Evolutionary conservation across 1,140 invertebrate species (phyloP), one percentile per base, ranked within the genome.

Genomic region (Physella acuta): DNA sequence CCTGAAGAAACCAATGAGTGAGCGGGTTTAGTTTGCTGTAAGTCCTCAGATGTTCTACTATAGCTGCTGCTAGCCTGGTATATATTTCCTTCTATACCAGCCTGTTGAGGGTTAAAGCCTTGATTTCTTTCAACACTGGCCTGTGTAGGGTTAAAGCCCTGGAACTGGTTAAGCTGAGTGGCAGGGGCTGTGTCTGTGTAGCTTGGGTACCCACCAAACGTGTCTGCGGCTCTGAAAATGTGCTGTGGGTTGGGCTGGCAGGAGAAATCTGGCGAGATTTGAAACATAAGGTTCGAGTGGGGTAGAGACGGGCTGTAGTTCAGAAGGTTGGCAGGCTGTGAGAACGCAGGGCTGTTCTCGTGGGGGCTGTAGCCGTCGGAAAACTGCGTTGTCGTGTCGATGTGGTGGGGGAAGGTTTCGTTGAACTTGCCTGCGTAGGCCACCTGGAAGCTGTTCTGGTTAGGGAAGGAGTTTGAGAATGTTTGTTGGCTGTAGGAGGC

Each of bases 221-320:
- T 8, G n/a, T 14, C 30, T 28, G 31, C 31, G 20, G 20, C 20
- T 58, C n/a, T 20, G 36, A 58, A 58, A 3, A 2, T 16, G 3
- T 53, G 44, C 44, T 65, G 62, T n/a, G 51, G 62, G 17, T 65
- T 39, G 11, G 24, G n/a, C 20, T 52, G 62, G 53, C 30, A 26
- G 31, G 36, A 28, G 30, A 62, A 62, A 2, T 62, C 60, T 30
- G 60, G 28, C 1, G 60, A 26, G n/a, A n/a, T 62, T 30, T 37
- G 60, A 17, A 62, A 62, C 4, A 62, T 26, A 33, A 62, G 37
- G 24, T 44, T 26, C 2, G 60, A 11, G 30, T 62, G 60, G 30
- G 36, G 37, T 4, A 49, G 31, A 11, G 31, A 37, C 14, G 36
- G n/a, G 5, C 30, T 26, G 44, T 3, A 62, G 60, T 39, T 24